phyloP scores from a whole-genome alignment of 2,888 invertebrate genomes.

The Leucophenga maculata region DNA sequence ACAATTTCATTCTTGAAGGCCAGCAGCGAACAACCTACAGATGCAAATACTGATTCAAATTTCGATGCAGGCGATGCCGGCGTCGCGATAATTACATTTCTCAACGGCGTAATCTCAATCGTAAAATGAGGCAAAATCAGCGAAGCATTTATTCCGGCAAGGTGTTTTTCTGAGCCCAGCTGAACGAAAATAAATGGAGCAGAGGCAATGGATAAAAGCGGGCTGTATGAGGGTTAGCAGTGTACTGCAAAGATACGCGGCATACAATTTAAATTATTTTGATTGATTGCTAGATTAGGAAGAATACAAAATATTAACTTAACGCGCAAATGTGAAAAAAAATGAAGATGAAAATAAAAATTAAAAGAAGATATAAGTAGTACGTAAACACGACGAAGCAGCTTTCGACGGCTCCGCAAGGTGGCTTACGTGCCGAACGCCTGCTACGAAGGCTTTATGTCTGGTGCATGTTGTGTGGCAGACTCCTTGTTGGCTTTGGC shows the following conservation, averaged over 20 bases:
- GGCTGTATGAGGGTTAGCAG: not conserved
- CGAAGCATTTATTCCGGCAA: constrained; percentile 19
- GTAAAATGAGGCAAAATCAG: constrained; percentile 5
- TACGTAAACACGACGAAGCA: not conserved
- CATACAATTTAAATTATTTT: constrained; percentile 67
- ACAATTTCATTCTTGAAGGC: not conserved
- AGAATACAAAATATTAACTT: constrained; percentile 23
- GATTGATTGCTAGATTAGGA: constrained; percentile 67
- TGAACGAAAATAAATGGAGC: constrained; percentile 31
- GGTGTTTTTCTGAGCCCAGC: constrained; percentile 38
- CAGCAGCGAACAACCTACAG: no score
- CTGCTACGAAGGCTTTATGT: constrained; percentile 13
- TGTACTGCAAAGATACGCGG: constrained; percentile 41
- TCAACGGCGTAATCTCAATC: constrained; percentile 16
- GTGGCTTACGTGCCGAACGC: not conserved
- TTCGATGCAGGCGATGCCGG: not conserved
- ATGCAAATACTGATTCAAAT: no score
- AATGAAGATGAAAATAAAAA: not conserved
- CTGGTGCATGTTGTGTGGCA: not conserved
- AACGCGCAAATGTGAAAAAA: not conserved
- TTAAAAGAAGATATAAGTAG: constrained; percentile 3
- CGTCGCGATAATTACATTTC: constrained; percentile 24
- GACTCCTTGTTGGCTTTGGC: constrained; percentile 20
- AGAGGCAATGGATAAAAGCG: not conserved
- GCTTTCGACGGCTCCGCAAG: not conserved